Evolutionary conservation across 2,797 vertebrate species (phyloP).

Genomic region (Peromyscus aztecus): DNA sequence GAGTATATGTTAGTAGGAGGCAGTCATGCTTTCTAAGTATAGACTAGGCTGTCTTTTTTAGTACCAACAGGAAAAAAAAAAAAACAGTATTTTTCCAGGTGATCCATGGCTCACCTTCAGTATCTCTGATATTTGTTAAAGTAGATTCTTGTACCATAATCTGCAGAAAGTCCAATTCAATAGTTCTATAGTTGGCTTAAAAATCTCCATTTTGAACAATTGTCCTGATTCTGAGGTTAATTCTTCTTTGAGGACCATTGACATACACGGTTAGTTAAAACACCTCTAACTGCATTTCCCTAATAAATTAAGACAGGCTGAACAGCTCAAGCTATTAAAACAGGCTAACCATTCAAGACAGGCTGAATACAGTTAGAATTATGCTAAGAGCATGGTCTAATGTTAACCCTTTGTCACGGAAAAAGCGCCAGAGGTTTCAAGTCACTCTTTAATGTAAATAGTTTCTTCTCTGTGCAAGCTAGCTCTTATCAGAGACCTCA

Average conservation of each 20-base stretch:
- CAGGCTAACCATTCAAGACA: not conserved
- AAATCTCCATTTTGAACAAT: not conserved
- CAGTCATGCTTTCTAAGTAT: not conserved
- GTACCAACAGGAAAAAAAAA: not conserved
- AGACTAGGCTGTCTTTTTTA: not conserved
- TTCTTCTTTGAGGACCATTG: not conserved
- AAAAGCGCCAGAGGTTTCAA: not conserved
- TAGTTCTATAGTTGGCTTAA: not conserved
- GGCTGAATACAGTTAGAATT: slow-evolving; percentile 19
- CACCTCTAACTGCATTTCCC: not conserved
- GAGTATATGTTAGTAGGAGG: not conserved
- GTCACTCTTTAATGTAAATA: not conserved
- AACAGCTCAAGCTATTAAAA: slow-evolving; percentile 15
- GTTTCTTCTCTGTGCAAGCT: not conserved
- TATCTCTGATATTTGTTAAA: not conserved
- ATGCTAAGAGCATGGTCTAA: not conserved
- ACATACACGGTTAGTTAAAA: not conserved
- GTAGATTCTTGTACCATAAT: not conserved
- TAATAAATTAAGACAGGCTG: not conserved
- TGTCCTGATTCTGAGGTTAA: not conserved
- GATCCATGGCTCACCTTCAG: not conserved
- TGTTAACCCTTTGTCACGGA: not conserved
- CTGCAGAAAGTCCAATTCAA: not conserved
- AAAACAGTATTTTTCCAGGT: not conserved
- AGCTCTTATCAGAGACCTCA: not conserved